phyloP scores from a whole-genome alignment of 2,113 vertebrate species.

The Jaculus jaculus region DNA sequence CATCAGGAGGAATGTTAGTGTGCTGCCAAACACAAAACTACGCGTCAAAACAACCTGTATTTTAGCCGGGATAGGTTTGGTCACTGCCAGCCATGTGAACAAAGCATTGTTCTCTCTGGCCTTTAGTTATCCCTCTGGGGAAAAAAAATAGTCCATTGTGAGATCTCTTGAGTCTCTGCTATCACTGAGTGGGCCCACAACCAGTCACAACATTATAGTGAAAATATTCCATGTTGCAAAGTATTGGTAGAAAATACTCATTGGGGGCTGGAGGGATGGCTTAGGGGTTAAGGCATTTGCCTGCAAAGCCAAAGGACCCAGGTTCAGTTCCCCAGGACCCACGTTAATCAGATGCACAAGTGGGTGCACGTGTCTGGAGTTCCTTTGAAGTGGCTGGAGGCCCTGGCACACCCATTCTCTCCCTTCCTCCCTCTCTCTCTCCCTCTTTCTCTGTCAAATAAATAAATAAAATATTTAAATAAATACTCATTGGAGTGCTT shows the following conservation, averaged over 20 bases:
- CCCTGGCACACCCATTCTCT: too few relatives aligned
- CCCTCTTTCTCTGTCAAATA: too few relatives aligned
- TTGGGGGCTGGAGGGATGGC: too few relatives aligned
- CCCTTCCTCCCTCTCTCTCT: too few relatives aligned
- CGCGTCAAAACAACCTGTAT: neutral
- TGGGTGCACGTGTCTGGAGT: too few relatives aligned
- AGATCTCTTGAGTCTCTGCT: neutral
- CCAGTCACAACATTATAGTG: neutral
- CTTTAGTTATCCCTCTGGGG: neutral
- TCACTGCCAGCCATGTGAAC: constrained; percentile 31
- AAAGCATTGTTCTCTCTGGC: constrained; percentile 16
- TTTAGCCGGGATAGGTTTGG: neutral
- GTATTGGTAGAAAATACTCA: neutral
- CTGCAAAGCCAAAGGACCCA: too few relatives aligned
- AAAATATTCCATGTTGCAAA: constrained; percentile 31
- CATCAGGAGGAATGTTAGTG: neutral
- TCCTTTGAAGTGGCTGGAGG: too few relatives aligned
- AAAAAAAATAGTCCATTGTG: constrained; percentile 14
- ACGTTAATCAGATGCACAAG: too few relatives aligned
- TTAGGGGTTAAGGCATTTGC: too few relatives aligned
- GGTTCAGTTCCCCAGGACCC: too few relatives aligned
- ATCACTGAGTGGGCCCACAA: neutral
- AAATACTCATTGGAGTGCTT: neutral
- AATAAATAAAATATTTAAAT: too few relatives aligned
- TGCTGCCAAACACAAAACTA: neutral